These are phyloP conservation scores for Venusia cambrica DNA, from an alignment of 2,888 invertebrate species.

Conservation along the genomic window DNA sequence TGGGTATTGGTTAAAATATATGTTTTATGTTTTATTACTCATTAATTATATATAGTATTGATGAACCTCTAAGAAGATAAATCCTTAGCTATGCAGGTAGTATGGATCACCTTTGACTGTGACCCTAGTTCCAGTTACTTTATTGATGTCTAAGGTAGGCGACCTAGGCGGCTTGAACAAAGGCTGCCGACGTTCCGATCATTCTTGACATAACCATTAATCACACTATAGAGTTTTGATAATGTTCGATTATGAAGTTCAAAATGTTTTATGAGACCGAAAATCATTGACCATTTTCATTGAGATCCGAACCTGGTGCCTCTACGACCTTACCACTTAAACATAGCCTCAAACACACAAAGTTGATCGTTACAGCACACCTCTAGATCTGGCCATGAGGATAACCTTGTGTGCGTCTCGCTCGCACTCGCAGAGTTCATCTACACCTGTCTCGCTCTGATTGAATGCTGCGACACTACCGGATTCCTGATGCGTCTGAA, in stretches of 20 bases:
- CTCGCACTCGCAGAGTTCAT: conserved; percentile 36
- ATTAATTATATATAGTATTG: too few relatives aligned
- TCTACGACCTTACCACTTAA: conserved; percentile 14
- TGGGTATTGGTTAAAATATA: too few relatives aligned
- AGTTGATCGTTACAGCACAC: conserved; percentile 37
- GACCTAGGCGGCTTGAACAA: conserved; percentile 18
- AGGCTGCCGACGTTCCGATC: conserved; percentile 9
- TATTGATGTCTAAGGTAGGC: conserved; percentile 25
- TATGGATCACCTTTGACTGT: too few relatives aligned
- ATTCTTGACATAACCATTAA: conserved; percentile 8
- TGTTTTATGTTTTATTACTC: too few relatives aligned
- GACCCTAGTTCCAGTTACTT: too few relatives aligned
- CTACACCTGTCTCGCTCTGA: conserved; percentile 47
- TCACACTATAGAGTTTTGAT: not conserved
- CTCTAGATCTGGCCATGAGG: conserved; percentile 59
- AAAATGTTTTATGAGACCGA: too few relatives aligned
- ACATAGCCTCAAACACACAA: conserved; percentile 13
- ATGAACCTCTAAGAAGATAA: too few relatives aligned
- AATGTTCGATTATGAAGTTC: too few relatives aligned
- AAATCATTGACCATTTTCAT: not conserved
- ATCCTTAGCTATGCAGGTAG: too few relatives aligned
- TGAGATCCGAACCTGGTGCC: conserved; percentile 8
- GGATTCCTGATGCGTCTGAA: conserved; percentile 51
- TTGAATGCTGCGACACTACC: conserved; percentile 56
- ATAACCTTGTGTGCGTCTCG: conserved; percentile 67